Conservation (phyloP, 2,888 invertebrate genomes). For the Camptogramma bilineatum region DNA sequence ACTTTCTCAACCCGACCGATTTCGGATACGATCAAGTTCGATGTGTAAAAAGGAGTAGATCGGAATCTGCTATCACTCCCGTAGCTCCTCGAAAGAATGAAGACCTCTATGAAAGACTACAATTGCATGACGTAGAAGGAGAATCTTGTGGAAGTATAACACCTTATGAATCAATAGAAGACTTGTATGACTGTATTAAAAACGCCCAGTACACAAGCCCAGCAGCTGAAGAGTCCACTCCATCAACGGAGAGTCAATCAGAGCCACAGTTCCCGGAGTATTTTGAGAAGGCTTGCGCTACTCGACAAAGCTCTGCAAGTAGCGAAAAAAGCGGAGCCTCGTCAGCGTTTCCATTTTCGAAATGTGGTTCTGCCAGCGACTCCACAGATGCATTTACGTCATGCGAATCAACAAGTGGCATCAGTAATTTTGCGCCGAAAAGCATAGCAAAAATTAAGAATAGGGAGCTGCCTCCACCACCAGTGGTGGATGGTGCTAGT, state of each 20-base stretch:
- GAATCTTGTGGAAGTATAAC: constrained; percentile 80
- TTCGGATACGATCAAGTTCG: constrained; percentile 79
- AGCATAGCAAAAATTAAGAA: constrained; percentile 70
- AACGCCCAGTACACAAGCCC: constrained; percentile 75
- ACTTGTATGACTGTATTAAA: constrained; percentile 81
- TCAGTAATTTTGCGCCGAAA: constrained; percentile 73
- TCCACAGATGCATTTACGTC: constrained; percentile 78
- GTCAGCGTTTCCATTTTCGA: constrained; percentile 81
- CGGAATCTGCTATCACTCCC: constrained; percentile 79
- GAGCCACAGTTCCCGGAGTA: constrained; percentile 78
- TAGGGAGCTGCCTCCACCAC: constrained; percentile 72
- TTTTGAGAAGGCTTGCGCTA: constrained; percentile 73
- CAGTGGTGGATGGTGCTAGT: constrained; percentile 55
- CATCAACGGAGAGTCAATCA: constrained; percentile 72
- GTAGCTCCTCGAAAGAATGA: constrained; percentile 69
- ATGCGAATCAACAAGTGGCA: constrained; percentile 79
- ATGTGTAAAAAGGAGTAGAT: constrained; percentile 76
- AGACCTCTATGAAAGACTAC: constrained; percentile 76
- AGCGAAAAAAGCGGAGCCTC: constrained; percentile 81
- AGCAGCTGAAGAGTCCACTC: constrained; percentile 73
- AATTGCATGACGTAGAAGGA: constrained; percentile 66
- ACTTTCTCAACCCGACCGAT: constrained; percentile 78
- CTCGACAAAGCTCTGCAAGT: constrained; percentile 77
- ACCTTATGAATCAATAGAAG: constrained; percentile 82
- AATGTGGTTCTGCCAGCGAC: constrained; percentile 78